Conservation (phyloP, 2,888 invertebrate genomes). For the Trachelus iudaicus region DNA sequence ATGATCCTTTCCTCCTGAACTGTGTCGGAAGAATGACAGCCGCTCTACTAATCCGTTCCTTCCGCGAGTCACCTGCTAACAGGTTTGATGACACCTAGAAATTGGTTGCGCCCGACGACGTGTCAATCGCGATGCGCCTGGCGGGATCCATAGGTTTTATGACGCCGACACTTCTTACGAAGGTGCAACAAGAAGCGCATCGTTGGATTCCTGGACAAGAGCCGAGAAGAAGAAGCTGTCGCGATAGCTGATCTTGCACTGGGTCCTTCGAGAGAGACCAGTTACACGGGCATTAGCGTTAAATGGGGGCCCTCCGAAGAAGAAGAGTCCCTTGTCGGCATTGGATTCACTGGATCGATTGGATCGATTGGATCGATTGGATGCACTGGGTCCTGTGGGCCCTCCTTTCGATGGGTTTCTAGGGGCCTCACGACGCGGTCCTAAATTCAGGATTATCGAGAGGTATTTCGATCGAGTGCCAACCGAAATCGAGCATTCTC, state of each 20-base stretch:
- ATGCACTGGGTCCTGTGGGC: not conserved
- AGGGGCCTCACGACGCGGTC: slow-evolving; percentile 7
- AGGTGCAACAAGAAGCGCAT: no score
- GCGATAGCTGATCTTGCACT: slow-evolving; percentile 35
- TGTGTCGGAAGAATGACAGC: no score
- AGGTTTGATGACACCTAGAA: no score
- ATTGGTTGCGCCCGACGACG: no score
- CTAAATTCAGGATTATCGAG: slow-evolving; percentile 13
- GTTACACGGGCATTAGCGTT: slow-evolving; percentile 40
- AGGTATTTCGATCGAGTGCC: slow-evolving; percentile 17
- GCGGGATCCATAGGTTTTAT: no score
- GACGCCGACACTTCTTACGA: no score
- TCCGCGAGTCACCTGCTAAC: no score
- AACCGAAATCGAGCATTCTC: not conserved
- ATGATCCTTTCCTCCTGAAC: no score
- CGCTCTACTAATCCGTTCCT: no score
- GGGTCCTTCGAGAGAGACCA: slow-evolving; percentile 16
- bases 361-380: not conserved
- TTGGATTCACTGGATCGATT: not conserved
- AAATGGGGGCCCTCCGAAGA: slow-evolving; percentile 19
- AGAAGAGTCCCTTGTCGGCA: slow-evolving; percentile 6
- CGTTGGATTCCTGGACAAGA: no score
- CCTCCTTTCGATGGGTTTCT: not conserved
- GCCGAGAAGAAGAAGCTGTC: slow-evolving; percentile 30
- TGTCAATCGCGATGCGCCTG: no score